These are phyloP conservation scores for Amazona guildingii DNA, from an alignment of 2,113 vertebrate genomes.

Conservation along the genomic window DNA sequence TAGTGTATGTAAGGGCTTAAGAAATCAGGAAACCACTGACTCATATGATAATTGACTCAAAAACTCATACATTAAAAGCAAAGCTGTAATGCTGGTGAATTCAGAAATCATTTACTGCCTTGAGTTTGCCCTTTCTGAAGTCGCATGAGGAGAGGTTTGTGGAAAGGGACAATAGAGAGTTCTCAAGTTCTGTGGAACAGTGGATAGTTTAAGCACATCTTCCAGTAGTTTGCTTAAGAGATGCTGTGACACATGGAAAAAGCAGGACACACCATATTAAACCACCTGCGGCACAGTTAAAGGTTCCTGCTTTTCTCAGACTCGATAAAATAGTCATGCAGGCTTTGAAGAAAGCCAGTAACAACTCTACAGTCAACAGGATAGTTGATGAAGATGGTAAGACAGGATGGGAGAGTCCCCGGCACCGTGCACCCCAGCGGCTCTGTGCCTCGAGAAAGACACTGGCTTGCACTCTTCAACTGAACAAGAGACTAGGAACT, in stretches of 20 bases:
- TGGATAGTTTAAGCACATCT: background rate
- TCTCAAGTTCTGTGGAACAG: background rate
- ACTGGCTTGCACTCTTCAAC: background rate
- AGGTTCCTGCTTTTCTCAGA: constrained; percentile 12
- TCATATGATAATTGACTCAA: background rate
- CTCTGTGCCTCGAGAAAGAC: background rate
- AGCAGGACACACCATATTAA: constrained; percentile 28
- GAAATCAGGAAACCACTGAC: constrained; percentile 18
- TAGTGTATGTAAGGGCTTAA: constrained; percentile 14
- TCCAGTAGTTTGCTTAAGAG: background rate
- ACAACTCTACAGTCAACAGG: constrained; percentile 46
- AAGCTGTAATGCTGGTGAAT: background rate
- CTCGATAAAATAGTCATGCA: background rate
- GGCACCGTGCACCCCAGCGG: background rate
- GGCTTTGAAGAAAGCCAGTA: constrained; percentile 31
- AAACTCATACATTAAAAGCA: background rate
- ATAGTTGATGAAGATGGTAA: constrained; percentile 50
- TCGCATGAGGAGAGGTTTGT: background rate
- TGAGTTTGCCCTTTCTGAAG: constrained; percentile 18
- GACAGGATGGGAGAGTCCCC: constrained; percentile 67
- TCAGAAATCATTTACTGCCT: background rate
- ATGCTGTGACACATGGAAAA: constrained; percentile 40
- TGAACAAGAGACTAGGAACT: background rate
- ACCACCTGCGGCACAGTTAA: background rate
- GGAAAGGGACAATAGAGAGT: background rate